Evolutionary conservation across 2,113 vertebrate species (phyloP).

Genomic region (Prionailurus viverrinus): DNA sequence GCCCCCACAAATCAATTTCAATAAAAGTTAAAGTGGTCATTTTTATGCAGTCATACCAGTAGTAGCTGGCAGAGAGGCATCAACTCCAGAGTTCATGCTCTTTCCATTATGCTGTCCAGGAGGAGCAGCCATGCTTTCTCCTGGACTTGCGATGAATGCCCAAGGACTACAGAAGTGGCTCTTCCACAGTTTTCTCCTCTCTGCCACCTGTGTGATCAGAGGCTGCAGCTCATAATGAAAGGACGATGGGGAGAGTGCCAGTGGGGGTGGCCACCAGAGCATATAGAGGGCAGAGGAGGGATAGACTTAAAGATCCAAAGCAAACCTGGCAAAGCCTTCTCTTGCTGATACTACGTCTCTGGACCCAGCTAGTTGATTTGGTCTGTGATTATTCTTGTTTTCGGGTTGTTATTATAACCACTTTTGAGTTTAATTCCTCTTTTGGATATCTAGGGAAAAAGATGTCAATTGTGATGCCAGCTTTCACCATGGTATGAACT

Average conservation of each 20-base stretch:
- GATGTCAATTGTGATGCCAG: neutral
- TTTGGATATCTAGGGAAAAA: neutral
- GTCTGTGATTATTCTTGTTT: neutral
- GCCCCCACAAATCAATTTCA: neutral
- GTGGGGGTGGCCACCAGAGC: neutral
- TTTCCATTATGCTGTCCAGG: neutral
- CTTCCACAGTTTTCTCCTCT: neutral
- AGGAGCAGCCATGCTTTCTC: neutral
- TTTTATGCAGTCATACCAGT: neutral
- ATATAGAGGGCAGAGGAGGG: neutral
- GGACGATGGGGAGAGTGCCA: neutral
- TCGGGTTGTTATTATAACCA: neutral
- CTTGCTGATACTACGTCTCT: neutral
- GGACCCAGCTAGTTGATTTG: neutral
- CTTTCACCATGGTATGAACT: neutral
- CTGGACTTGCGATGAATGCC: neutral
- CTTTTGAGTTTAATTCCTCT: slow-evolving; percentile 44
- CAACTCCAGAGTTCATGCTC: neutral
- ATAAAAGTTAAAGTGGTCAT: neutral
- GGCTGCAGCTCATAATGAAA: neutral
- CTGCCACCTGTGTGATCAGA: neutral
- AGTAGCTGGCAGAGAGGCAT: neutral
- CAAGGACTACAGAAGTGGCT: neutral
- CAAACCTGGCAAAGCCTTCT: neutral
- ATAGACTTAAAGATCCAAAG: neutral